These are phyloP conservation scores for Alethe castanea DNA, from an alignment of 2,113 vertebrate species.

Conservation along the genomic window DNA sequence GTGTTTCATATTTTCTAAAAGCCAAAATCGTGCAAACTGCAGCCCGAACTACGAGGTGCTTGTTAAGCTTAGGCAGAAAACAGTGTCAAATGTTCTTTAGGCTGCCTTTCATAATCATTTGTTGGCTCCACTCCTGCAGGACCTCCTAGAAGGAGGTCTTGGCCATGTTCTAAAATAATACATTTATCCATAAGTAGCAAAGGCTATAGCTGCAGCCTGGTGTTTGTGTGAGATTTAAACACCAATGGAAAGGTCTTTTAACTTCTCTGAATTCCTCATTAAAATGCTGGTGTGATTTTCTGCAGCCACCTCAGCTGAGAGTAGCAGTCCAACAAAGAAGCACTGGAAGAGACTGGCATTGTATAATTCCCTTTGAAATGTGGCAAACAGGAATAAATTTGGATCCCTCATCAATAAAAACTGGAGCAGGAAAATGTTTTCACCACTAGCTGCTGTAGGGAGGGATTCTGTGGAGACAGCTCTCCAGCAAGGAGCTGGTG, in stretches of 20 bases:
- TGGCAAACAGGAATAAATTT: background rate
- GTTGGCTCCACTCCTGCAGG: constrained; percentile 31
- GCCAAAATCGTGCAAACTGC: constrained; percentile 58
- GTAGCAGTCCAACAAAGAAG: background rate
- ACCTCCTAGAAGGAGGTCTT: constrained; percentile 46
- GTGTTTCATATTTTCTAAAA: constrained; percentile 69
- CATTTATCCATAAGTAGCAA: constrained; percentile 40
- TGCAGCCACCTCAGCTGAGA: background rate
- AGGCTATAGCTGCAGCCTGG: constrained; percentile 38
- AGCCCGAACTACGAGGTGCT: constrained; percentile 20
- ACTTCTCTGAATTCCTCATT: constrained; percentile 39
- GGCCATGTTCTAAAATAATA: constrained; percentile 47
- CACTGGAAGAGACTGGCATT: background rate
- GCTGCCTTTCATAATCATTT: constrained; percentile 51
- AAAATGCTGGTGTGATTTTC: constrained; percentile 36
- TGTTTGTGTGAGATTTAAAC: constrained; percentile 52
- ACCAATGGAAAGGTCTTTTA: constrained; percentile 44
- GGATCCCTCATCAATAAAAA: background rate
- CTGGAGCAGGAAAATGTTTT: background rate
- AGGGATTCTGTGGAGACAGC: background rate
- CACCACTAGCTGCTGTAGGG: background rate
- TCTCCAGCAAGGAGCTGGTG: background rate
- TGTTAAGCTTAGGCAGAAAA: constrained; percentile 52
- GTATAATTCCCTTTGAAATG: background rate
- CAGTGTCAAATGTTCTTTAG: constrained; percentile 53